Evolutionary conservation across 2,113 vertebrate genomes (phyloP).

Genomic region (Balaeniceps rex): DNA sequence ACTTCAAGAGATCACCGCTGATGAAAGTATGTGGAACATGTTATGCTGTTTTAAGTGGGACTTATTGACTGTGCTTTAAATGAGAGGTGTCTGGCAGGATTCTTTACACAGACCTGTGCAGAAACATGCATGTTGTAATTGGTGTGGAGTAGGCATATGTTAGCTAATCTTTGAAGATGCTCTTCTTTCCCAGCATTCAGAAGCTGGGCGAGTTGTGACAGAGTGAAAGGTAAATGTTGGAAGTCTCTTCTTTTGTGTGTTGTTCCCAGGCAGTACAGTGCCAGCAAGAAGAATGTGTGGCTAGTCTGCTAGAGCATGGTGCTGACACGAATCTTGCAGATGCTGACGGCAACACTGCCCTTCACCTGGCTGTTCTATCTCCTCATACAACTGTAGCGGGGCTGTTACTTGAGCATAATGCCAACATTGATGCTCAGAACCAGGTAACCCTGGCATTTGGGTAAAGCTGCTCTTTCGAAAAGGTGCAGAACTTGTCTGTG

Average conservation of each 20-base stretch:
- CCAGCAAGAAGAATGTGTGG: slow-evolving; percentile 77
- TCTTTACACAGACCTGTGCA: not conserved
- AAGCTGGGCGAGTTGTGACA: not conserved
- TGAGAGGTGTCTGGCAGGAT: not conserved
- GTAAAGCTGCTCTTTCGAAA: not conserved
- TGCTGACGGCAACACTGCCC: slow-evolving; percentile 75
- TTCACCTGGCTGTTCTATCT: slow-evolving; percentile 79
- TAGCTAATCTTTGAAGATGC: not conserved
- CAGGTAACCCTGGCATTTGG: slow-evolving; percentile 66
- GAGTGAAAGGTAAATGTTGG: not conserved
- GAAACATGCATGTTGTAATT: not conserved
- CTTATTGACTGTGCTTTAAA: not conserved
- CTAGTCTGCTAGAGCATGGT: slow-evolving; percentile 77
- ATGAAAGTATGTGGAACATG: slow-evolving; percentile 77
- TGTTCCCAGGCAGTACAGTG: slow-evolving; percentile 78
- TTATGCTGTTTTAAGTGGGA: not conserved
- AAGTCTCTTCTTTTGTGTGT: not conserved
- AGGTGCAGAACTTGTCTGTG: not conserved
- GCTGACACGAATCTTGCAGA: slow-evolving; percentile 80
- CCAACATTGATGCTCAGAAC: slow-evolving; percentile 76
- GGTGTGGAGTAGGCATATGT: fast-evolving
- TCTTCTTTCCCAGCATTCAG: not conserved
- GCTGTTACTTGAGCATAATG: slow-evolving; percentile 73
- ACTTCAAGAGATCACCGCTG: slow-evolving; percentile 77
- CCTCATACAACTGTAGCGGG: slow-evolving; percentile 60